Conservation (phyloP, 92 coral and sea anemone species). For the Galaxea fascicularis region DNA sequence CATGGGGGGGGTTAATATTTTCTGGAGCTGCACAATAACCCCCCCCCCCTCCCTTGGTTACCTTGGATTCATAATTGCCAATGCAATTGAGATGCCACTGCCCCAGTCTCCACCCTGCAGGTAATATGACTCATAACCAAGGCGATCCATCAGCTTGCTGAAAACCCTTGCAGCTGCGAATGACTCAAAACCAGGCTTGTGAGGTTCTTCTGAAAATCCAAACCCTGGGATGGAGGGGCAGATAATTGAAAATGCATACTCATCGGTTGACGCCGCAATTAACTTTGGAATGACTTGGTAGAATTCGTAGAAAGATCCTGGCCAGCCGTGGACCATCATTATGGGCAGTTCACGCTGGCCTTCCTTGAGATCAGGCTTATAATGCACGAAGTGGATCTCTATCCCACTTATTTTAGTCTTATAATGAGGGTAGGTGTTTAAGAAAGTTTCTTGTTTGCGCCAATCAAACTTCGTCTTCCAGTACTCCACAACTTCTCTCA, state of each 20-base stretch:
- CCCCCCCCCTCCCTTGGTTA: too few species aligned
- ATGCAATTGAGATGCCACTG: slow-evolving; percentile 68
- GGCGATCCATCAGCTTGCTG: slow-evolving; percentile 83
- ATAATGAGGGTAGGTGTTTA: slow-evolving; percentile 79
- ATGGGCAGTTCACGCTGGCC: slow-evolving; percentile 81
- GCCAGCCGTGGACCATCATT: slow-evolving; percentile 96
- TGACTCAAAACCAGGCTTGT: slow-evolving; percentile 79
- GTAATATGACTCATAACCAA: slow-evolving; percentile 77
- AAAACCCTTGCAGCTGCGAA: slow-evolving; percentile 81
- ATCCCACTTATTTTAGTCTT: slow-evolving; percentile 85
- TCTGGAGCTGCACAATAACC: too few species aligned
- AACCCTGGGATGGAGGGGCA: slow-evolving; percentile 99
- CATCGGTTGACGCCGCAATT: slow-evolving; percentile 53
- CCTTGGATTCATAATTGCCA: slow-evolving; percentile 82
- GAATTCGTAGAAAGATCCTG: slow-evolving; percentile 96
- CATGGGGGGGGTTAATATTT: too few species aligned
- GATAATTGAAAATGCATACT: slow-evolving; percentile 80
- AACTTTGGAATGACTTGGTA: slow-evolving; percentile 81
- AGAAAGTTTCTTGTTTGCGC: slow-evolving; percentile 74
- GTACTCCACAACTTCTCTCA: slow-evolving; percentile 75
- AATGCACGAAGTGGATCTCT: slow-evolving; percentile 82
- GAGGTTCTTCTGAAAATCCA: slow-evolving; percentile 92
- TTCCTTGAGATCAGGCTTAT: slow-evolving; percentile 69
- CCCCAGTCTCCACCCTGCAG: slow-evolving; percentile 99
- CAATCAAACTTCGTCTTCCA: slow-evolving; percentile 88